Evolutionary conservation across 2,113 vertebrate species (phyloP), one percentile per base, ranked within the genome.

Genomic region (Gasterosteus nipponicus): DNA sequence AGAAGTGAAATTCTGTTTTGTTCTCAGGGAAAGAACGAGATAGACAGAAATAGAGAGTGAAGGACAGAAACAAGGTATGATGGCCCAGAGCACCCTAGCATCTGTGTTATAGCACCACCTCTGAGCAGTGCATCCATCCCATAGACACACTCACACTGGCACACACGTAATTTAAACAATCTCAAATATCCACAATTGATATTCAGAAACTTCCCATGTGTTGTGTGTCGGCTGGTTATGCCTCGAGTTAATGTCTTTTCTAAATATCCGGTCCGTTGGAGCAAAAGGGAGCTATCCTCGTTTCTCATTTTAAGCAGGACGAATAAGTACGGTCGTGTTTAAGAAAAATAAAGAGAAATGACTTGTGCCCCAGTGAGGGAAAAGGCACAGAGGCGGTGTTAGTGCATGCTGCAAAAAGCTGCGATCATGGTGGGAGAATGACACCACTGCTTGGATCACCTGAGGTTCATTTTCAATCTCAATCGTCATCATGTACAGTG

Each of bases 11-110:
- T 83, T 78, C 58, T 78, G 77, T 87, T 86, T 91, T 85, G 47
- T 77, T 89, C 91, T 91, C 86, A 80, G 83, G 80, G 68, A 58
- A 18, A 76, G 73, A 78, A 31, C 53, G 69, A 82, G 11, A 84
- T 39, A 69, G 63, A 63, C 12, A 56, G 77, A 86, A 80, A 71
- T 14, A 83, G 18, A 65, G 46, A 82, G 42, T 61, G 78, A 86
- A 54, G 76, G 71, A 80, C 31, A 84, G 86, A 87, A 78, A 92
- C 86, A 87, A 85, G 78, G 78, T 88, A 91, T 93, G 92, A 84
- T 87, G 90, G 91, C 89, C 91, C 88, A 87, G 77, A 90, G 72
- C 81, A 89, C 86, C 84, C 85, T 81, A 78, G 83, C 64, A 72
- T 68, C 69, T 74, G 77, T 89, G 64, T 73, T 76, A 69, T 66